phyloP scores from a whole-genome alignment of 2,888 invertebrate genomes.

The Autographa pulchrina region DNA sequence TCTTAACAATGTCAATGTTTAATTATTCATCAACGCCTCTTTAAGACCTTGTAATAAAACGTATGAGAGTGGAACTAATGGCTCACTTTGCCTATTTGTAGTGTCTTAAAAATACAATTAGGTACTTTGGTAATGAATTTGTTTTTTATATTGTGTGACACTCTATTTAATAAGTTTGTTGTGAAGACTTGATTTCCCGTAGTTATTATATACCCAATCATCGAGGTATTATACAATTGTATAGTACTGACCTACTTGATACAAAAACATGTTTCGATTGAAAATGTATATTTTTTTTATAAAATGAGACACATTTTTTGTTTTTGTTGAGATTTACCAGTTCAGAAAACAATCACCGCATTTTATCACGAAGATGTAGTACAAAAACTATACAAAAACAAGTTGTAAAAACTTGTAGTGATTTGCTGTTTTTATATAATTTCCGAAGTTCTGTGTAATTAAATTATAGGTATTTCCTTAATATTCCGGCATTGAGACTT shows the following conservation, averaged over 20 bases:
- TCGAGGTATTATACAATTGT: no score
- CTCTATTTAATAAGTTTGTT: neutral
- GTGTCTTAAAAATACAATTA: neutral
- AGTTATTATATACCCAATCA: no score
- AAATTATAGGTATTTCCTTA: constrained; percentile 63
- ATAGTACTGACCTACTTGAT: no score
- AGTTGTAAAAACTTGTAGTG: constrained; percentile 55
- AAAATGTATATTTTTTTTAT: neutral
- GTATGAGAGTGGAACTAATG: constrained; percentile 4
- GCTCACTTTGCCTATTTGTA: constrained; percentile 8
- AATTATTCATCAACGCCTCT: constrained; percentile 29
- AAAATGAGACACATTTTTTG: neutral
- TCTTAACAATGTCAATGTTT: constrained; percentile 33
- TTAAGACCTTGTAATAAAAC: constrained; percentile 26
- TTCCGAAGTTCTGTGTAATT: constrained; percentile 61
- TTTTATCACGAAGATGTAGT: constrained; percentile 68
- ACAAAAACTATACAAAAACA: constrained; percentile 52
- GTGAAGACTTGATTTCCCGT: no score
- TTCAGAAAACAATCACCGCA: constrained; percentile 59
- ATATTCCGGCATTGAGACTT: constrained; percentile 27
- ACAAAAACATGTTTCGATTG: neutral
- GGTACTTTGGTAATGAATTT: neutral
- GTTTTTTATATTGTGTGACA: neutral
- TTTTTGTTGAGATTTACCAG: constrained; percentile 1
- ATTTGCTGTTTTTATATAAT: constrained; percentile 63